Base-by-base conservation (phyloP, 2,797 vertebrate species). In the Hipposideros larvatus region DNA sequence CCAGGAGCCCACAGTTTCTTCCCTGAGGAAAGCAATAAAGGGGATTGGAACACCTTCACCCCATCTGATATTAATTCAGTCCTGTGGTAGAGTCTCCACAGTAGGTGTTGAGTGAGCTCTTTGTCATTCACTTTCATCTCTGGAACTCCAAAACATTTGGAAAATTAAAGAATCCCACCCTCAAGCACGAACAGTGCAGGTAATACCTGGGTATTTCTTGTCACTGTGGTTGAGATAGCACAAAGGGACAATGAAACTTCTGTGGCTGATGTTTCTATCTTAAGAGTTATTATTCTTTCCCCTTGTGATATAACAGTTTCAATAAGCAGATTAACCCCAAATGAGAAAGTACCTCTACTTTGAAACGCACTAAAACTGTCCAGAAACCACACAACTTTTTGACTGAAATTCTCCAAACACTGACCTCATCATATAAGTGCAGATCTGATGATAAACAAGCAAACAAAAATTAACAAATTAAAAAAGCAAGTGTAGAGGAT, bases 91-190 rank as follows among this genome's bases (percentile, higher is more conserved):
- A 87, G 63, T 28, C 22, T 79, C 37, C 57, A 16, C 26, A 10
- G 4, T 46, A 34, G 13, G 5, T 28, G 18, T 16, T 41, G 41
- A 90, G 19, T 24, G 94, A 95, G 59, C 18, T n/a, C 1, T 87
- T 31, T 75, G 43, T 41, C 68, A 93, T 71, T 77, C 37, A 63
- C 10, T 31, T 3, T 6, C 8, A 80, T 28, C 66, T 84, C 53
- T 75, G 75, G 11, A 77, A 73, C 11, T 31, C 41, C 51, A 83
- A 26, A 66, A 14, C 31, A 55, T 55, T 55, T 91, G 46, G 66
- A 91, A 96, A 82, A 86, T 83, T 73, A 95, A 65, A 84, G 55
- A 78, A 87, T 59, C 22, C 55, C 46, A 51, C 65, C 82, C 87
- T 79, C 43, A 65, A 75, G n/a, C 63, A 94, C 22, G 37, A 82